Evolutionary conservation across 2,113 vertebrate genomes (phyloP), one percentile per base, ranked within the genome.

Genomic region (Enhydra lutris): DNA sequence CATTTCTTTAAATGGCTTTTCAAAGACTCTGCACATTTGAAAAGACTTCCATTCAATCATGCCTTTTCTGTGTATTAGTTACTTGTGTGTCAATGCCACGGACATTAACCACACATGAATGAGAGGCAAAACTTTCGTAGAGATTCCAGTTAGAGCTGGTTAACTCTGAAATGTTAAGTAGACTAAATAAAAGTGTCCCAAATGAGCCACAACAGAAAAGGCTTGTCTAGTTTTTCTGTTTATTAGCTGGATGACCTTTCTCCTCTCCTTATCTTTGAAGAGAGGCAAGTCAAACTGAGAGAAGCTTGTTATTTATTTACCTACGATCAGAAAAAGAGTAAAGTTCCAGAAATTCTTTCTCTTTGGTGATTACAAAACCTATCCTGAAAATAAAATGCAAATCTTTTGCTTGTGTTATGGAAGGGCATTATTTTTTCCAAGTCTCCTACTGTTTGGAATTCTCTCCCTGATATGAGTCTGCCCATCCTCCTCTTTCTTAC

Each of bases 211-310:
- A n/a, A 21, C 7, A n/a, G 17, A n/a, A 88, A 80, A 93, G 13
- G 4, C 59, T 57, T 80, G n/a, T 83, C 10, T 86, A 36, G 15
- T 36, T 73, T 88, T 36, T 50, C 65, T 45, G 50, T 91, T 89
- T 95, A 86, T 92, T 74, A 89, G 36, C 59, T 63, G 8, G 11
- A 83, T 97, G 97, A 97, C 79, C 89, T 98, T 97, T 98, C 47
- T 79, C 21, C 24, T 61, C 20, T 36, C 18, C 39, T 82, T 94
- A 45, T 79, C 88, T 93, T 95, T 50, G 80, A 95, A 91, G 71
- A 88, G 23, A 47, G 6, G 50, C 57, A 74, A 74, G 50, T 83
- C 85, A 83, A 83, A 91, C 92, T 82, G 42, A 91, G 76, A 55
- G 81, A 82, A 45, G 6, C 45, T 82, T 85, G 42, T 96, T 92